phyloP scores from a whole-genome alignment of 2,113 vertebrate genomes.

The Chionis minor region DNA sequence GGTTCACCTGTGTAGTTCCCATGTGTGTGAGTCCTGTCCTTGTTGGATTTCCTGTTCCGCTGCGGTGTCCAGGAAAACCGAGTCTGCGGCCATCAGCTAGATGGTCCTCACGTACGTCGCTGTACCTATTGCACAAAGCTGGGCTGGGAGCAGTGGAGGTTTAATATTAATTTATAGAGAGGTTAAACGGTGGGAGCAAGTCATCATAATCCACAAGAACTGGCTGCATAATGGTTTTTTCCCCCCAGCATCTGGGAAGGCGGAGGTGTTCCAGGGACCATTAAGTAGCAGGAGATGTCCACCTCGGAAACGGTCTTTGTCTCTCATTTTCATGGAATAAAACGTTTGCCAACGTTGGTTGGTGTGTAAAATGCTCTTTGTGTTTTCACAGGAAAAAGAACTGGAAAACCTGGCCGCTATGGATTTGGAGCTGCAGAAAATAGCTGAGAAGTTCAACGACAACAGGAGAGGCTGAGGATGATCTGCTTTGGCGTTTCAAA shows the following conservation, averaged over 20 bases:
- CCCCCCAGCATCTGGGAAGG: background rate
- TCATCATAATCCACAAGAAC: fast-evolving
- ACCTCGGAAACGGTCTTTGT: background rate
- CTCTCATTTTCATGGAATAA: background rate
- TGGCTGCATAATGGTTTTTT: background rate
- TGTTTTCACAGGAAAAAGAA: conserved; percentile 81
- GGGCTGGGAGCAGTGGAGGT: background rate
- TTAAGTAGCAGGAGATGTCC: background rate
- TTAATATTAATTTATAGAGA: background rate
- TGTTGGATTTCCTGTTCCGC: background rate
- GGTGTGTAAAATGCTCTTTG: background rate
- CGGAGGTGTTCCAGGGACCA: background rate
- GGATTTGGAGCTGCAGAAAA: conserved; percentile 91
- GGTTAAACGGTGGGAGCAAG: background rate
- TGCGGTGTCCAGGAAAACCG: background rate
- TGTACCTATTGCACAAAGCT: background rate
- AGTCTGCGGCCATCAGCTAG: background rate
- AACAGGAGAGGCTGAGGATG: conserved; percentile 70
- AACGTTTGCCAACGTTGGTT: fast-evolving
- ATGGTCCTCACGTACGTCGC: fast-evolving
- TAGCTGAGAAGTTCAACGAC: conserved; percentile 83
- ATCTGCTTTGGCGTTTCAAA: background rate
- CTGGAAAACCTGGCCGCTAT: conserved; percentile 88
- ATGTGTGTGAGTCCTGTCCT: fast-evolving
- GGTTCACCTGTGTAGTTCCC: fast-evolving